Evolutionary conservation across 2,888 invertebrate species (phyloP).

Genomic region (Noctua janthe): DNA sequence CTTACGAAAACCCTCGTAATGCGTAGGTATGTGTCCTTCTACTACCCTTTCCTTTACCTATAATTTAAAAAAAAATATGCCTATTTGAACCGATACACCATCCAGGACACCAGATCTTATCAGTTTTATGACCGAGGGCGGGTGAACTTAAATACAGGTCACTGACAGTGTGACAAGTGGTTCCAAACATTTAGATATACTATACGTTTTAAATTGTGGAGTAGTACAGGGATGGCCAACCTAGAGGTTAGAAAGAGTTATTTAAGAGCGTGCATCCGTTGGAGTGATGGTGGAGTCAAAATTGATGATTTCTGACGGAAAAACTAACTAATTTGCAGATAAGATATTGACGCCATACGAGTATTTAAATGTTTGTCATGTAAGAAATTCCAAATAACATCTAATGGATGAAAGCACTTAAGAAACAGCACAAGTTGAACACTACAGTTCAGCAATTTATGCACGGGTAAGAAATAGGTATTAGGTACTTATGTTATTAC

Average conservation of each 20-base stretch:
- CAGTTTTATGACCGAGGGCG: conserved; percentile 15
- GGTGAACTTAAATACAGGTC: conserved; percentile 40
- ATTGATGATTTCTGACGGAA: too few relatives aligned
- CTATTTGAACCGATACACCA: conserved; percentile 8
- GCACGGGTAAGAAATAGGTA: too few relatives aligned
- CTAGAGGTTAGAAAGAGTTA: not conserved
- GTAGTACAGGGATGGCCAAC: not conserved
- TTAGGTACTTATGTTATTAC: too few relatives aligned
- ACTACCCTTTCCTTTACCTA: not conserved
- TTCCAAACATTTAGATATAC: conserved; percentile 38
- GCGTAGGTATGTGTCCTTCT: too few relatives aligned
- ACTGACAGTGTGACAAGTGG: conserved; percentile 37
- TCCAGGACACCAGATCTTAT: conserved; percentile 36
- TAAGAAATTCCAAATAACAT: too few relatives aligned
- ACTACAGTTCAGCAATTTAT: too few relatives aligned
- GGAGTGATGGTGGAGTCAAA: too few relatives aligned
- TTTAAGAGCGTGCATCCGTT: not conserved
- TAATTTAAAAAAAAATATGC: conserved; percentile 18
- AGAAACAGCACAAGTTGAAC: too few relatives aligned
- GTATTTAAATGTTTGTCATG: too few relatives aligned
- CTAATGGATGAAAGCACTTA: too few relatives aligned
- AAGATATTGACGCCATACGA: too few relatives aligned
- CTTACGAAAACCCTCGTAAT: not conserved
- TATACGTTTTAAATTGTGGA: conserved; percentile 46
- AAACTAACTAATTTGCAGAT: too few relatives aligned